phyloP scores from a whole-genome alignment of 35 echinoderm and acorn worm genomes.

The Amphiura filiformis region DNA sequence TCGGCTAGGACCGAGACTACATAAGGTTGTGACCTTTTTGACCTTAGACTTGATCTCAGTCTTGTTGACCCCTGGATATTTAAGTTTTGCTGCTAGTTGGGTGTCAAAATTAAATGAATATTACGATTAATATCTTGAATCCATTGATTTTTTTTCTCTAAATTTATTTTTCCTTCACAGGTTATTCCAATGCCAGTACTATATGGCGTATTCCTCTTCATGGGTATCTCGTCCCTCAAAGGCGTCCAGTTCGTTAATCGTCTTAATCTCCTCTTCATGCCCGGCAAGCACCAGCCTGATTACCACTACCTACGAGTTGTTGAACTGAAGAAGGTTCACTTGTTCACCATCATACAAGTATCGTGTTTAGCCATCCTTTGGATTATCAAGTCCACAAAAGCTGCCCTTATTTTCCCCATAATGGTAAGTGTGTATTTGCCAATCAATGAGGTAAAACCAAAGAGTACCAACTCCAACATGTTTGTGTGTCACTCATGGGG shows the following conservation, averaged over 20 bases:
- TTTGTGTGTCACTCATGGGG: too few species aligned
- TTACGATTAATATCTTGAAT: too few species aligned
- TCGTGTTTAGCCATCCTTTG: constrained; percentile 83
- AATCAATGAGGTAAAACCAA: too few species aligned
- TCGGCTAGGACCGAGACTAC: too few species aligned
- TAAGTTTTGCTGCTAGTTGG: too few species aligned
- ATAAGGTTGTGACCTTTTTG: too few species aligned
- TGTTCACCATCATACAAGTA: constrained; percentile 88
- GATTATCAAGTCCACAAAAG: constrained; percentile 84
- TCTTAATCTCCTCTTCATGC: constrained; percentile 79
- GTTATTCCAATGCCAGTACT: constrained; percentile 92
- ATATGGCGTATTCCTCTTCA: constrained; percentile 92
- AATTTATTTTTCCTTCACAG: too few species aligned
- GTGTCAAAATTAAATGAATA: too few species aligned
- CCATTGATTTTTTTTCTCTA: too few species aligned
- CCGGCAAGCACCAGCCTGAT: constrained; percentile 89
- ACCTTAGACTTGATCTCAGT: too few species aligned
- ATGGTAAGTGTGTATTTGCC: constrained; percentile 96
- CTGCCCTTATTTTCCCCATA: constrained; percentile 82
- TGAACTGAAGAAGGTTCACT: constrained; percentile 60
- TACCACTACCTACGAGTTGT: constrained; percentile 86
- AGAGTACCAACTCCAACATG: too few species aligned
- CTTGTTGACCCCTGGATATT: too few species aligned
- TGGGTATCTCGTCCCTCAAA: constrained; percentile 97
- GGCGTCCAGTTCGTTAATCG: constrained; percentile 96